phyloP scores from a whole-genome alignment of 2,797 vertebrate species.

The Arremon brunneinucha region DNA sequence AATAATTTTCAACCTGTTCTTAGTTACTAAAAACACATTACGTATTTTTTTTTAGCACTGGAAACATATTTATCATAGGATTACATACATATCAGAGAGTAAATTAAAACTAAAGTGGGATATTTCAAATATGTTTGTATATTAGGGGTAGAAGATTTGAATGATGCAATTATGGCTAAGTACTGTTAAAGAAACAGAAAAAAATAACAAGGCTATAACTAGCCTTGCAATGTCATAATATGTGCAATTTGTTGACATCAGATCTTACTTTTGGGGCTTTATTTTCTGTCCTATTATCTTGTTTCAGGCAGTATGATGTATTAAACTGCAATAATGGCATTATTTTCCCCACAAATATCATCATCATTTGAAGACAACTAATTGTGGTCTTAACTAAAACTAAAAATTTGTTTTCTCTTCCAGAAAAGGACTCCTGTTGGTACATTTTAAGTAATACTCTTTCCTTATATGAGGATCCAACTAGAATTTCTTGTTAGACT shows the following conservation, averaged over 20 bases:
- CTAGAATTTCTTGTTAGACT: neutral
- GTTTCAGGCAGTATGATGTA: neutral
- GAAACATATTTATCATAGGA: neutral
- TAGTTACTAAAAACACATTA: neutral
- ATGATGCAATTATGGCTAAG: neutral
- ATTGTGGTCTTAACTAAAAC: neutral
- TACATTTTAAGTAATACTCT: neutral
- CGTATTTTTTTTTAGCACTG: fast-evolving
- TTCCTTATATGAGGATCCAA: neutral
- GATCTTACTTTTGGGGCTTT: neutral
- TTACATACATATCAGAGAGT: neutral
- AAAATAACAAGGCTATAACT: neutral
- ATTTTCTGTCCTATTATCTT: neutral
- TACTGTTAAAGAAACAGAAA: neutral
- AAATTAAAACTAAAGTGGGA: neutral
- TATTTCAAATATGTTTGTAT: neutral
- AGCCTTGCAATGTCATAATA: neutral
- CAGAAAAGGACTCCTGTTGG: neutral
- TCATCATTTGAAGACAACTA: neutral
- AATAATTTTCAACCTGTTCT: neutral
- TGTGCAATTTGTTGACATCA: neutral
- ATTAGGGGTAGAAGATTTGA: neutral
- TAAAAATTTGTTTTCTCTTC: neutral
- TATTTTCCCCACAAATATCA: neutral
- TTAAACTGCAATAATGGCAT: neutral